These are phyloP conservation scores for Anoplius nigerrimus DNA, from an alignment of 2,888 invertebrate species.

Conservation along the genomic window DNA sequence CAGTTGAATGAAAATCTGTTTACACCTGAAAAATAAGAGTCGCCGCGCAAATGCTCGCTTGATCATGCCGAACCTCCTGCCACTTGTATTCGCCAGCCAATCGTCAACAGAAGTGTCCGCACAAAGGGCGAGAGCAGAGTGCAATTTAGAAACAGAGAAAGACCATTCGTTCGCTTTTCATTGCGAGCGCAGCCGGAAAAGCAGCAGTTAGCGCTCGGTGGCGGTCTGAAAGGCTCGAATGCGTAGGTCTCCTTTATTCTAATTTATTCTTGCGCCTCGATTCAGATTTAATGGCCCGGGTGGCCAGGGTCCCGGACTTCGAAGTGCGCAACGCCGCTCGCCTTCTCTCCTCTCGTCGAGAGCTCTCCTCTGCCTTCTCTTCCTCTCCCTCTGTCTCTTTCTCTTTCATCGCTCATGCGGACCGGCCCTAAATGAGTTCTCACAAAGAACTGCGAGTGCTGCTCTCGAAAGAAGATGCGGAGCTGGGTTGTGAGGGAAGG, in stretches of 20 bases:
- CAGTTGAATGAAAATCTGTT: too few species aligned
- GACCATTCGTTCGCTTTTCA: too few species aligned
- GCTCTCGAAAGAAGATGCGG: conserved; percentile 8
- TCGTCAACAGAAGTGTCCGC: too few species aligned
- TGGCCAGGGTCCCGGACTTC: conserved; percentile 26
- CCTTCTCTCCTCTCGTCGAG: conserved; percentile 33
- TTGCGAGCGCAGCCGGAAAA: conserved; percentile 7
- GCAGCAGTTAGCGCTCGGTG: conserved; percentile 5
- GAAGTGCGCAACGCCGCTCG: conserved; percentile 52
- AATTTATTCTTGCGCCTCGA: conserved; percentile 58
- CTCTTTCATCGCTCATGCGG: conserved; percentile 34
- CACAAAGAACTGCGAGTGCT: conserved; percentile 37
- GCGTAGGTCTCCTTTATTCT: conserved; percentile 32
- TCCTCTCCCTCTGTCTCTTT: conserved; percentile 14
- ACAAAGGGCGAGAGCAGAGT: too few species aligned
- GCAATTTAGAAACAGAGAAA: too few species aligned
- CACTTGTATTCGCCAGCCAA: too few species aligned
- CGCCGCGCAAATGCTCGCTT: too few species aligned
- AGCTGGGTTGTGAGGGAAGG: conserved; percentile 24
- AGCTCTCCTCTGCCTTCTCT: conserved; percentile 35
- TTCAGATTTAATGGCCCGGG: conserved; percentile 63
- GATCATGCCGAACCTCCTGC: too few species aligned
- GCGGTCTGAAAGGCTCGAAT: conserved; percentile 16
- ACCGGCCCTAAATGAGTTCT: conserved; percentile 27
- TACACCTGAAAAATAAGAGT: too few species aligned